Conservation (phyloP, 1,140 invertebrate species). For the Drosophila orena region DNA sequence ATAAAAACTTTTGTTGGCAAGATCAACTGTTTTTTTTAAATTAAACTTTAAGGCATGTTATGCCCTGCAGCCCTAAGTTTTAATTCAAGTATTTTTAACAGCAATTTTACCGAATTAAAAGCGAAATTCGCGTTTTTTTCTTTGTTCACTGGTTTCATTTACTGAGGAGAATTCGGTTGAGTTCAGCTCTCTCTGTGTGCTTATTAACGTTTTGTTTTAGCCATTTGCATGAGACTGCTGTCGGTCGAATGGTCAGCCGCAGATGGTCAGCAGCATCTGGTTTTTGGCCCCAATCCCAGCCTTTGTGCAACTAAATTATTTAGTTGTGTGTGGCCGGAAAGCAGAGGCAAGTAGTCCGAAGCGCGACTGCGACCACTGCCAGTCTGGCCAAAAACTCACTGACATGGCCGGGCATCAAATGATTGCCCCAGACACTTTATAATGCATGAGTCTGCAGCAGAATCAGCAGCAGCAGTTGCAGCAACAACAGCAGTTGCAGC, state of each 20-base stretch:
- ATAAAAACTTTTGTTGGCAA: too few relatives aligned
- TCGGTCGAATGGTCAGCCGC: slow-evolving; percentile 61
- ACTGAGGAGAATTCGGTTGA: background rate
- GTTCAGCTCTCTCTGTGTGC: slow-evolving; percentile 17
- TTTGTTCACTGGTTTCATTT: slow-evolving; percentile 5
- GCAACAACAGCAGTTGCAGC: slow-evolving; percentile 25
- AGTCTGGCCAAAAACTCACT: slow-evolving; percentile 57
- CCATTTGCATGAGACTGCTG: slow-evolving; percentile 41
- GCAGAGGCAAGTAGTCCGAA: slow-evolving; percentile 47
- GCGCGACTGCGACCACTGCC: slow-evolving; percentile 31
- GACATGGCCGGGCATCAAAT: slow-evolving; percentile 72
- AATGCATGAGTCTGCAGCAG: slow-evolving; percentile 68
- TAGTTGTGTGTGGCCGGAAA: slow-evolving; percentile 67
- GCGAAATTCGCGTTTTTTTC: background rate
- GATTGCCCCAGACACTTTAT: slow-evolving; percentile 82
- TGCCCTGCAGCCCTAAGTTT: too few relatives aligned
- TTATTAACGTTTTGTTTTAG: slow-evolving; percentile 62
- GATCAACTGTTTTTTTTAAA: too few relatives aligned
- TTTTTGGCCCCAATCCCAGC: slow-evolving; percentile 26
- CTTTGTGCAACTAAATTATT: slow-evolving; percentile 76
- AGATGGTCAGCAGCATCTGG: slow-evolving; percentile 54
- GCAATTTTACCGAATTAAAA: background rate
- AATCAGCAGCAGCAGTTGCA: background rate
- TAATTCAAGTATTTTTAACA: too few relatives aligned
- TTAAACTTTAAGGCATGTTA: too few relatives aligned